Conservation (phyloP, 2,888 invertebrate species). For the Parthenolecanium corni region DNA sequence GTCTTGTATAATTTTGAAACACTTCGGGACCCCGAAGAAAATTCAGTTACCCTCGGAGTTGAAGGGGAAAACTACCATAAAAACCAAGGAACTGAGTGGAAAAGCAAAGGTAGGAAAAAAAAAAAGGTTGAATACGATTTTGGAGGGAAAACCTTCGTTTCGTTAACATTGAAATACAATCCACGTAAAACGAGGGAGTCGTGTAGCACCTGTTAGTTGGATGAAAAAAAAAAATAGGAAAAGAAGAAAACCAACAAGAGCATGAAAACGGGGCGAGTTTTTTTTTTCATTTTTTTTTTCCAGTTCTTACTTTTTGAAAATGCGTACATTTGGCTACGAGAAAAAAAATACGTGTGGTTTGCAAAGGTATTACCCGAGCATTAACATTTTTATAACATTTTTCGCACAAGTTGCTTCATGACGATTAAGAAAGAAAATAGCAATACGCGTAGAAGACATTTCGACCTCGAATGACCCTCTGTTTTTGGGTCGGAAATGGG, state of each 20-base stretch:
- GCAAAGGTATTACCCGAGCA: not conserved
- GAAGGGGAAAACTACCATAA: too few species aligned
- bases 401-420: constrained; percentile 8
- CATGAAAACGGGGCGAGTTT: too few species aligned
- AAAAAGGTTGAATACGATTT: constrained; percentile 14
- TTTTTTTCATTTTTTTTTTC: too few species aligned
- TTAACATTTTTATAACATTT: constrained; percentile 23
- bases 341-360: too few species aligned
- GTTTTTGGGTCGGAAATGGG: too few species aligned
- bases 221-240: not conserved
- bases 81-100: not conserved
- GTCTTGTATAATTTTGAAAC: too few species aligned
- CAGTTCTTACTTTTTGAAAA: too few species aligned
- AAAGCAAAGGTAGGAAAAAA: not conserved
- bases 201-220: constrained; percentile 20
- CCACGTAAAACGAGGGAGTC: constrained; percentile 29
- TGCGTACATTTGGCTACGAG: too few species aligned
- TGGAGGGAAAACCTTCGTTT: constrained; percentile 8
- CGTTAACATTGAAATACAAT: constrained; percentile 25
- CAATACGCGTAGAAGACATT: too few species aligned
- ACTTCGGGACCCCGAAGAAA: too few species aligned
- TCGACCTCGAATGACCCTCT: too few species aligned
- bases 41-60: too few species aligned
- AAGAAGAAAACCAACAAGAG: not conserved
- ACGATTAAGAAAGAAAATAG: not conserved